Percentiles rank a stretch among this genome's conserved stretches.
Evolutionary conservation across 2,113 vertebrate species (phyloP).

Genomic region (Aphelocoma coerulescens): DNA sequence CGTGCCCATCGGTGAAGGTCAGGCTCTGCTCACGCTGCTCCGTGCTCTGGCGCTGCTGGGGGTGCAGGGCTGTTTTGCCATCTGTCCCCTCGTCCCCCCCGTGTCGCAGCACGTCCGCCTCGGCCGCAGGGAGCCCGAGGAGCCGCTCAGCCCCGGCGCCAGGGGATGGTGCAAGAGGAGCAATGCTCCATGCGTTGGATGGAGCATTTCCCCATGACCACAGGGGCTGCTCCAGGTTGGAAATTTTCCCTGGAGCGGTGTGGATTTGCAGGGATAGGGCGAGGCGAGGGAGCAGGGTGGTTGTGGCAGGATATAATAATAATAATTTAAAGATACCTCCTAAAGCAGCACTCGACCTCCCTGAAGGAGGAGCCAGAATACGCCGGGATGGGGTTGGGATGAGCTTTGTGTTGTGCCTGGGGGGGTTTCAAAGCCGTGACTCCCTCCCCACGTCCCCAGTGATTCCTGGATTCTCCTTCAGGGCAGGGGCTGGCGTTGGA

Average conservation of each 20-base stretch:
- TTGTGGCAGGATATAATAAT: background rate
- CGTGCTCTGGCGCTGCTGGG: fast-evolving
- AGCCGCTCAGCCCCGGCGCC: background rate
- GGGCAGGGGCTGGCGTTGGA: background rate
- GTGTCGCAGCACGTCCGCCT: fast-evolving
- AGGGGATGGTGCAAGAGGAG: fast-evolving
- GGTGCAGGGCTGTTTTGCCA: background rate
- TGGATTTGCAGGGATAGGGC: background rate
- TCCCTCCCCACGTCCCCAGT: fast-evolving
- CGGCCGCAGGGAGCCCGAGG: fast-evolving
- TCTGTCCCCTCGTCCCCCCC: background rate
- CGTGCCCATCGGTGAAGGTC: background rate
- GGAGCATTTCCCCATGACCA: fast-evolving
- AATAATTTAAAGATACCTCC: too few species aligned
- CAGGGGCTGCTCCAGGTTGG: background rate
- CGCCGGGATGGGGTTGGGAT: fast-evolving
- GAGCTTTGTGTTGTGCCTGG: fast-evolving
- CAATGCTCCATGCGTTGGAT: too few species aligned
- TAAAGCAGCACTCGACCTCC: fast-evolving
- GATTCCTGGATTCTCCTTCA: fast-evolving
- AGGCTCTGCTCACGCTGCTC: background rate
- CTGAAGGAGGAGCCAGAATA: fast-evolving
- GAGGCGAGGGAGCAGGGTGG: fast-evolving
- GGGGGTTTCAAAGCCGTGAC: fast-evolving
- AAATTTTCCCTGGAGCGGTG: fast-evolving